These are phyloP conservation scores for Enhydra lutris DNA, from an alignment of 2,113 vertebrate species.

Conservation along the genomic window DNA sequence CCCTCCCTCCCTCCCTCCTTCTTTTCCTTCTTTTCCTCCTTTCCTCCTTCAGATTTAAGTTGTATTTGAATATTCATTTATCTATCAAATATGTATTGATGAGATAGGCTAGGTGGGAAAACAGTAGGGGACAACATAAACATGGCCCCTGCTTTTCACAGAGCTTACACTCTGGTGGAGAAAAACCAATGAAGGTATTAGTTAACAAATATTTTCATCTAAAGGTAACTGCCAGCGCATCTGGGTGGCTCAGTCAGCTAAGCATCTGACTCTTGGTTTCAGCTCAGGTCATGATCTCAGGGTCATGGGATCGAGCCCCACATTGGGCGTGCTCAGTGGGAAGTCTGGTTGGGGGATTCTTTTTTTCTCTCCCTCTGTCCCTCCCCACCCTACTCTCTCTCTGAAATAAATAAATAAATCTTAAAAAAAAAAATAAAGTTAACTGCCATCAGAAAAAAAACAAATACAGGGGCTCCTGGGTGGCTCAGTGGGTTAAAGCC, in stretches of 20 bases:
- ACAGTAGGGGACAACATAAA: neutral
- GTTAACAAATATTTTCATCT: constrained; percentile 18
- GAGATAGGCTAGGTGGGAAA: neutral
- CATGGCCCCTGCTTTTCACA: neutral
- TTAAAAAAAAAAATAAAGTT: neutral
- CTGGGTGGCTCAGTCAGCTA: neutral
- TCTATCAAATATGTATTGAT: neutral
- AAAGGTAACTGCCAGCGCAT: neutral
- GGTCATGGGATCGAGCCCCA: neutral
- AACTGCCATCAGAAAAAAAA: neutral
- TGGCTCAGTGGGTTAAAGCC: too few species aligned
- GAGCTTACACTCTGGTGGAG: neutral
- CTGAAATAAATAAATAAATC: neutral
- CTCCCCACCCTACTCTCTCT: neutral
- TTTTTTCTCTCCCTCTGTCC: neutral
- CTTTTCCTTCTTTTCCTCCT: neutral
- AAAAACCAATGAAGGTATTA: neutral
- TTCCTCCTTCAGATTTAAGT: neutral
- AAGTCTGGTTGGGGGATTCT: neutral
- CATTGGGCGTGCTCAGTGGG: neutral
- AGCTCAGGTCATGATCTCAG: neutral
- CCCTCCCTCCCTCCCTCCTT: neutral
- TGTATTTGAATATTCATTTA: neutral
- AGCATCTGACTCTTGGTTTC: neutral
- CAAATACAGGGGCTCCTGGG: neutral